Percentiles rank a stretch among this genome's conserved stretches.
phyloP scores from a whole-genome alignment of 92 coral and sea anemone species.

The Porites evermanni region DNA sequence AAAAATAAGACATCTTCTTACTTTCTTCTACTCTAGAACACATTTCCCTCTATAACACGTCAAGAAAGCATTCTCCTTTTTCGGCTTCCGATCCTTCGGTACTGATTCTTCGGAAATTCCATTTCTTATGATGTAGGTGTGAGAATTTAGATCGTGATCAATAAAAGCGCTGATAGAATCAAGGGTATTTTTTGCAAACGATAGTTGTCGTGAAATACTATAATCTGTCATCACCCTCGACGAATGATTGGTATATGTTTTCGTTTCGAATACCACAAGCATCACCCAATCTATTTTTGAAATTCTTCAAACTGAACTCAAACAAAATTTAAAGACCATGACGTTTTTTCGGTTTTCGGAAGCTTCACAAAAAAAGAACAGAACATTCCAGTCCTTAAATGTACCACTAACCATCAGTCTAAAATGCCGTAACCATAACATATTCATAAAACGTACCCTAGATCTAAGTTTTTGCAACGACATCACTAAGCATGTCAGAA shows the following conservation, averaged over 20 bases:
- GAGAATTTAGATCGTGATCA: conserved; percentile 4
- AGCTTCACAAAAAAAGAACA: background rate
- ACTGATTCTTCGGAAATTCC: background rate
- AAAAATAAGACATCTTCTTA: background rate
- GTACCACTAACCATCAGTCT: too few relatives aligned
- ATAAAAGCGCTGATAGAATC: background rate
- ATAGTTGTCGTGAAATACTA: background rate
- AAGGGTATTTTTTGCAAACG: background rate
- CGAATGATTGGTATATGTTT: conserved; percentile 2
- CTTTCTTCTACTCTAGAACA: background rate
- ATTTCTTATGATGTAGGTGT: too few relatives aligned
- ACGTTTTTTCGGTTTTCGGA: background rate
- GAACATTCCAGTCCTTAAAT: background rate
- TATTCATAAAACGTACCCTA: too few relatives aligned
- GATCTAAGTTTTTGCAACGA: too few relatives aligned
- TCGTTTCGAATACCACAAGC: background rate
- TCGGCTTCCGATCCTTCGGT: too few relatives aligned
- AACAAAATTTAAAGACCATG: background rate
- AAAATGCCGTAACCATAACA: too few relatives aligned
- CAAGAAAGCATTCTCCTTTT: too few relatives aligned
- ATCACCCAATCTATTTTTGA: background rate
- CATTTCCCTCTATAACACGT: too few relatives aligned
- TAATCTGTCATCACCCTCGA: background rate
- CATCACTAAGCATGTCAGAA: too few relatives aligned
- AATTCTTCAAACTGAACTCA: background rate